A percentile compares a stretch with the other conserved stretches of the same genome.
phyloP scores from a whole-genome alignment of 1,140 invertebrate genomes.

The Dendroctonus ponderosae region DNA sequence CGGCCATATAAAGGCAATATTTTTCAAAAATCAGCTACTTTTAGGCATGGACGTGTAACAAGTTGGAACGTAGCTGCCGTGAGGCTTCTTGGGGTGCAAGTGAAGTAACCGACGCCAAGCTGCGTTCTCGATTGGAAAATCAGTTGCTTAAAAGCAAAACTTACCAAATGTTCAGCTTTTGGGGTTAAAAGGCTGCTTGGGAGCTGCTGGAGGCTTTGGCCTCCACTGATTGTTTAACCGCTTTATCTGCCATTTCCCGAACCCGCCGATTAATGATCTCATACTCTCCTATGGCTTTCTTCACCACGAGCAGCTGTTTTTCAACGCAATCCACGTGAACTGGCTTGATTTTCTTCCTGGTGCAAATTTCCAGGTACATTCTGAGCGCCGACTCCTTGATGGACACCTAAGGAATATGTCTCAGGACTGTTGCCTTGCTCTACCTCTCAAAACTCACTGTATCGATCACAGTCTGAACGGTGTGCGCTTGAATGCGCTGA shows the following conservation, averaged over 20 bases:
- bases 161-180: too few species aligned
- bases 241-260: constrained; percentile 12
- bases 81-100: too few species aligned
- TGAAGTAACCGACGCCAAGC: too few species aligned
- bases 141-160: too few species aligned
- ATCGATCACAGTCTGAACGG: constrained; percentile 10
- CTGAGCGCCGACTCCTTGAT: constrained; percentile 20
- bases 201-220: constrained; percentile 9
- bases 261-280: constrained; percentile 28
- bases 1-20: too few species aligned
- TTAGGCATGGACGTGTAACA: too few species aligned
- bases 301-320: constrained; percentile 30
- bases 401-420: constrained; percentile 14
- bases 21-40: too few species aligned
- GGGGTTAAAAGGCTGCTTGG: background rate
- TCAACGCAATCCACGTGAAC: constrained; percentile 14
- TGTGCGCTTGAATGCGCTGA: constrained; percentile 2
- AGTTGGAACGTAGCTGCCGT: too few species aligned
- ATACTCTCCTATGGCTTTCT: constrained; percentile 29
- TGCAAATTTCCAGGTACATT: constrained; percentile 34
- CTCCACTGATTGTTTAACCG: constrained; percentile 10
- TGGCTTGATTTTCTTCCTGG: constrained; percentile 25
- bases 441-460: constrained; percentile 9
- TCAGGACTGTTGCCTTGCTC: background rate
- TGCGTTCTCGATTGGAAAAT: too few species aligned